These are phyloP conservation scores for Coecobrya sp. DNA, from an alignment of 2,888 invertebrate genomes.

Conservation along the genomic window DNA sequence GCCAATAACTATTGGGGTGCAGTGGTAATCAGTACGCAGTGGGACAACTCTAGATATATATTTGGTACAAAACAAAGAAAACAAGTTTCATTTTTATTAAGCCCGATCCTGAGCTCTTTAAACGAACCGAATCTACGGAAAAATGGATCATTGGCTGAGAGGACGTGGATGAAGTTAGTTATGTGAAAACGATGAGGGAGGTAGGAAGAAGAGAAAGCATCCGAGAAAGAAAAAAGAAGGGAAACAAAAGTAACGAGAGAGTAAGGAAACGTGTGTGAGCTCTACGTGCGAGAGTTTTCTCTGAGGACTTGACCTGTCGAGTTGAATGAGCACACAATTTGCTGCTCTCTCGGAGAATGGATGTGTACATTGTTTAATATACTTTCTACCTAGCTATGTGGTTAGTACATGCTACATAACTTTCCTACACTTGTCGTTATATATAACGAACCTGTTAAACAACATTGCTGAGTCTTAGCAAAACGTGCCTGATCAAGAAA, in stretches of 20 bases:
- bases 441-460: constrained; percentile 25
- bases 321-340: constrained; percentile 43
- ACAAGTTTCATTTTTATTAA: neutral
- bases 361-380: neutral
- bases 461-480: constrained; percentile 29
- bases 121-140: constrained; percentile 29
- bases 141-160: constrained; percentile 20
- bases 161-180: constrained; percentile 59
- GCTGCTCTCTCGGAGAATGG: neutral
- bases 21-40: neutral
- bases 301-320: constrained; percentile 33
- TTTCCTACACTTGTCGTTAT: neutral
- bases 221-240: neutral
- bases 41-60: neutral
- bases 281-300: constrained; percentile 49
- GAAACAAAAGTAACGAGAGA: constrained; percentile 42
- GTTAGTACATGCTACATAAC: neutral
- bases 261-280: constrained; percentile 33
- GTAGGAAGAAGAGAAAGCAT: neutral
- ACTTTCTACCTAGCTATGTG: neutral
- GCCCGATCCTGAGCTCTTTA: constrained; percentile 30
- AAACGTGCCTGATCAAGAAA: constrained; percentile 41
- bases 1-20: neutral
- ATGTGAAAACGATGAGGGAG: constrained; percentile 13
- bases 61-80: neutral